Evolutionary conservation across 2,797 vertebrate species (phyloP).

Genomic region (Halcyon smyrnensis): DNA sequence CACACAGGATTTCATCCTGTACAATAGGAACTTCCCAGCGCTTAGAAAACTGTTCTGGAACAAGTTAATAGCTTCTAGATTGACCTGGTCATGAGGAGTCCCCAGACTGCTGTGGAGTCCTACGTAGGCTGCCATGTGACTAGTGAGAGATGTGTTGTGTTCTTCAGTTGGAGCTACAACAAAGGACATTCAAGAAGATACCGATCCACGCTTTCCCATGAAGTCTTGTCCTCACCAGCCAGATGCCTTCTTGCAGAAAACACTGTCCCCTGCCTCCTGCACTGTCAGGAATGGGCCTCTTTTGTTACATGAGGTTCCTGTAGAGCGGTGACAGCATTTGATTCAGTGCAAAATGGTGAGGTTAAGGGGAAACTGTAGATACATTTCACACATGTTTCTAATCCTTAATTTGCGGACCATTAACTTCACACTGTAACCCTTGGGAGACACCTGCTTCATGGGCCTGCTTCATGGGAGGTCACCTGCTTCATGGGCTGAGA

Average conservation of each 20-base stretch:
- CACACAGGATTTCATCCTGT: background rate
- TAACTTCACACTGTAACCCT: conserved; percentile 41
- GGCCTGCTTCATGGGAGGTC: too few species aligned
- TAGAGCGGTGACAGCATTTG: background rate
- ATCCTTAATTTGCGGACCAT: conserved; percentile 40
- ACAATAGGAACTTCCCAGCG: background rate
- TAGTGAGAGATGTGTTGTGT: background rate
- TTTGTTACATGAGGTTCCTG: background rate
- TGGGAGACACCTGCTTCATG: conserved; percentile 30
- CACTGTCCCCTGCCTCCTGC: background rate
- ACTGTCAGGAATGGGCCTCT: background rate
- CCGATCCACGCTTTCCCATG: background rate
- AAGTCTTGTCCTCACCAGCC: background rate
- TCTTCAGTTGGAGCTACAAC: background rate
- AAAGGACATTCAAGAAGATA: background rate
- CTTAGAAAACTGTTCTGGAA: background rate
- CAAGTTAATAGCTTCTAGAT: background rate
- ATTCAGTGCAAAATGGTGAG: background rate
- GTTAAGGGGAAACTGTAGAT: conserved; percentile 1
- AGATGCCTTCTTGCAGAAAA: background rate
- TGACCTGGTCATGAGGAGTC: background rate
- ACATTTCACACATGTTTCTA: background rate
- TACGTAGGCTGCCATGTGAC: background rate
- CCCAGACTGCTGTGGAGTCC: background rate
- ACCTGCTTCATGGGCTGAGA: conserved; percentile 8